Base-by-base conservation (phyloP, 2,888 invertebrate species). In the Protula sp. region DNA sequence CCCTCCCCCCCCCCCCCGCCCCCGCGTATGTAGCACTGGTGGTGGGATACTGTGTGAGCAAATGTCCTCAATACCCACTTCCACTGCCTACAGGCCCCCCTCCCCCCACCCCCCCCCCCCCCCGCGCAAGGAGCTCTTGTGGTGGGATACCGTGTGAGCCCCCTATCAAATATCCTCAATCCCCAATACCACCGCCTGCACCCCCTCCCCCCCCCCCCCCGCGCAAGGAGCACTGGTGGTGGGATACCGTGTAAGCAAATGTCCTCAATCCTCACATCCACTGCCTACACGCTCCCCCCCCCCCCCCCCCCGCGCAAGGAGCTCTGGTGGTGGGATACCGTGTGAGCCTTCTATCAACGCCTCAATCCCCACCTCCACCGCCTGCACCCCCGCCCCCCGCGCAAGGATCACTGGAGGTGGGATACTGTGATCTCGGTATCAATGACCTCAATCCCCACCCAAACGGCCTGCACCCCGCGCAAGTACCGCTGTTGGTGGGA, bases 251-350 rank as follows among this genome's bases (percentile, higher is more conserved):
- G 77, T 76, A 63, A 61, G 69, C 52, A 54, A 57, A 22, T 28
- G 45, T 2, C n/a, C 5, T 14, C 54, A 29, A n/a, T 54, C 5
- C 31, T 30, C 22, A 9, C 51, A 19, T 14, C 9, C 26, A 51
- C 45, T 38, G 45, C 19, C 9, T 38, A 38, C 19, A 14, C 9
- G 14, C n/a, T n/a, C n/a, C n/a, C n/a, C n/a, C n/a, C n/a, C n/a
- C n/a, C n/a, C n/a, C n/a, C n/a, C n/a, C n/a, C n/a, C n/a, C 61
- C 68, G 29, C 72, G 65, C 38, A 72, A 74, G 54, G 77, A 76
- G 50, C 78, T 77, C 65, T 78, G 78, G 78, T 78, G 78, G 78
- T 78, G 78, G 78, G 78, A 78, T 59, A 77, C 77, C n/a, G 61
- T 69, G 77, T 76, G 63, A 61, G 69, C 52, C n/a, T n/a, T n/a